phyloP scores from a whole-genome alignment of 2,113 vertebrate genomes.

The Lycocorax pyrrhopterus region DNA sequence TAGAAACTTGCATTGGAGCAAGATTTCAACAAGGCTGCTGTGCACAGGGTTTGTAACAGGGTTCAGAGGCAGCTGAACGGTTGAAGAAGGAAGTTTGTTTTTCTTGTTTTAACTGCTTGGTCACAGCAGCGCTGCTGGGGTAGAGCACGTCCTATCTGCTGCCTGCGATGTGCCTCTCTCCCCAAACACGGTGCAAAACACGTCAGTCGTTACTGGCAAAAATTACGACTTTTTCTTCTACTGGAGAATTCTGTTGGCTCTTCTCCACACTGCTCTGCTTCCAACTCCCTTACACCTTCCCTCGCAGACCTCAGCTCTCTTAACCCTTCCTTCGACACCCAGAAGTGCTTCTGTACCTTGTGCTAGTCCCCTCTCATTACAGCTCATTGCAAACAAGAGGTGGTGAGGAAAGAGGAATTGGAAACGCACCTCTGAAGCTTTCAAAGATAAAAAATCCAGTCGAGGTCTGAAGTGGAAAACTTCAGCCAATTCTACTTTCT shows the following conservation, averaged over 20 bases:
- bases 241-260: background rate
- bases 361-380: rapidly evolving
- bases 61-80: background rate
- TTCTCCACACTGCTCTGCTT: background rate
- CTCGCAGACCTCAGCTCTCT: background rate
- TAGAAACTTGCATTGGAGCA: background rate
- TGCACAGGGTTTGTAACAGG: background rate
- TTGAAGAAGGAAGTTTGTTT: constrained; percentile 17
- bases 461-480: background rate
- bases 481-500: background rate
- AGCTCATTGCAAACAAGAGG: background rate
- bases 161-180: background rate
- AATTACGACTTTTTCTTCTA: background rate
- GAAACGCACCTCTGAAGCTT: background rate
- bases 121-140: background rate
- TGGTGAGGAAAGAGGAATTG: background rate
- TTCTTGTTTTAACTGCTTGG: background rate
- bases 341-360: background rate
- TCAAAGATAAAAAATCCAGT: background rate
- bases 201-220: background rate
- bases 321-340: background rate
- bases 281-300: background rate
- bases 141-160: background rate
- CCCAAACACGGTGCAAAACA: background rate
- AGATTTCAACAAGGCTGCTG: background rate